Evolutionary conservation across 2,888 invertebrate species (phyloP), one percentile per base, ranked within the genome.

Genomic region (Lithodes maja): DNA sequence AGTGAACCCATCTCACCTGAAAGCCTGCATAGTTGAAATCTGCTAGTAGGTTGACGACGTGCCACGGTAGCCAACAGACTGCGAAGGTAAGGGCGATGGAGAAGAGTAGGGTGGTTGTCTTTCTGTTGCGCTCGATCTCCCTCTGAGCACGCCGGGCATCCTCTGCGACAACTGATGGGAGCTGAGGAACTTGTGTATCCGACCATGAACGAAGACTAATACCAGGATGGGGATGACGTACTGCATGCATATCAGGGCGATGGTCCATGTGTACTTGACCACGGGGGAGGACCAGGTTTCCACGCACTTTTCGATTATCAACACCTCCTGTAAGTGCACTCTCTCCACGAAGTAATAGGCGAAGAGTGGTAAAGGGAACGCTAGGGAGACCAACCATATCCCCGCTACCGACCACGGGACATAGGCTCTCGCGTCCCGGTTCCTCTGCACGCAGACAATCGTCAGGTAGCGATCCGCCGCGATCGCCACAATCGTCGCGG

Each of bases 401-500:
- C 94, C 93, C 1, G 93, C 93, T 9, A 94, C 93, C 1, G 94
- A 94, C 7, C 94, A 94, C 33, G 94, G 93, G 84, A 94, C 91
- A n/a, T 91, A 91, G 54, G 84, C 86, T 49, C 90, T 87, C 54
- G 92, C 82, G 83, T 91, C 89, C 86, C 92, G 86, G 86, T 91
- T 85, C 2, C 93, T 93, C 1, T 93, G 93, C 52, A 94, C 94
- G 87, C 94, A 93, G 1, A 95, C 94, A 89, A 95, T 95, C 54
- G 94, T 93, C 89, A 93, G 93, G 91, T 94, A 93, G 53, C 94
- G 92, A 90, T 94, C 94, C 49, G 94, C 92, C 12, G 94, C 94
- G 69, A 95, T 95, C 84, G 95, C 95, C 0, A 95, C 94, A 85
- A 95, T 95, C 83, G 95, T 95, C 88, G 95, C 95, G 0, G 95